Evolutionary conservation across 2,888 invertebrate genomes (phyloP), one percentile per base, ranked within the genome.

Genomic region (Synanthedon andrenaeformis): DNA sequence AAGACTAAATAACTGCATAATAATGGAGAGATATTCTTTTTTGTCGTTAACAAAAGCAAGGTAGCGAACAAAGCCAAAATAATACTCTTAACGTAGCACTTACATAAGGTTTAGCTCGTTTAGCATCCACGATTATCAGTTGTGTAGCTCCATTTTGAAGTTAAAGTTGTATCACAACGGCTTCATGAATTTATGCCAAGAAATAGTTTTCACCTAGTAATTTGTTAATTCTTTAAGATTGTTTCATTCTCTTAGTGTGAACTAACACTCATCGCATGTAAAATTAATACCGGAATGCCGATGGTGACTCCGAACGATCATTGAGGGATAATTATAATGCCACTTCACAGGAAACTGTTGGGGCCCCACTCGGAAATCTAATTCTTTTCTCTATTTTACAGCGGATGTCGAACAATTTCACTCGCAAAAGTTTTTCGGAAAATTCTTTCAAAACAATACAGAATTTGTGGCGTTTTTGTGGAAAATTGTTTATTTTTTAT

Each of bases 261-360:
- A 81, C 79, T 52, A 56, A 42, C 70, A 69, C 61, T 65, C 72
- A 77, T 80, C 82, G 82, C 78, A 82, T 74, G 75, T 65, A 73
- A 70, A 71, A 79, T 80, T 78, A 81, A 81, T 79, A 76, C 76
- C 65, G 69, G 66, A 71, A 67, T 72, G 66, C 75, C 82, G 76
- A 83, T 82, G 78, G 72, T 71, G 74, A 67, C 72, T 69, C 70
- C 76, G 74, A 76, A 78, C 76, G 77, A 84, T 85, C 81, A 83
- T 85, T 84, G 82, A 66, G 72, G 78, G 76, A 82, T 78, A 84
- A 86, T 85, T 85, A 83, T 82, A 74, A 75, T 74, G 77, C 77
- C 81, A 80, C 82, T 84, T 74, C 71, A 74, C 76, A 70, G 74
- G 74, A 76, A 74, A 61, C 80, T 77, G 74, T 69, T 79, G 82